Evolutionary conservation across 2,888 invertebrate genomes (phyloP), one percentile per base, ranked within the genome.

Genomic region (Tenthredo amoena): DNA sequence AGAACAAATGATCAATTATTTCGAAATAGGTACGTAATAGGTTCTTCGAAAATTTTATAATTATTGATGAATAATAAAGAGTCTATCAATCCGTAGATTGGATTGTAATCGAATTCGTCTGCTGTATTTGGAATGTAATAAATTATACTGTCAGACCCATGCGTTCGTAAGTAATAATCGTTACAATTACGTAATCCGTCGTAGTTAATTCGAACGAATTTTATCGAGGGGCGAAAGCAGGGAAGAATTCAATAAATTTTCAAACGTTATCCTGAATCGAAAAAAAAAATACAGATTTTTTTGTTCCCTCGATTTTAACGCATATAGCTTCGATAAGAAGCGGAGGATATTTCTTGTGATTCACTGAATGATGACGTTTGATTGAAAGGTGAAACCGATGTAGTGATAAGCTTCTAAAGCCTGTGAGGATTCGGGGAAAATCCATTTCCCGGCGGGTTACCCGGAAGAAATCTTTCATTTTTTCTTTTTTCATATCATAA

Each of bases 371-470:
- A 31, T 71, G 34, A 71, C 34, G 18, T 15, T 71, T 71, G 34
- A 71, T 71, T 12, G 71, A 18, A 37, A 71, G 18, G 71, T n/a
- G 31, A 71, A 71, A 71, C 71, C 74, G 74, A 74, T 26, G 26
- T 74, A 74, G 40, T 21, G 74, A 74, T 74, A 74, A 74, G 74
- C 74, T 47, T 74, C 7, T 47, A 2, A 72, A 34, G 18, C 72
- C n/a, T 72, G n/a, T 12, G 40, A 7, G 40, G 15, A 37, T 9
- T 26, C 37, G 31, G 37, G 31, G 1, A 72, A 72, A 37, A 72
- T 37, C 37, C n/a, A 65, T 26, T 31, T 65, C 31, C 65, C 31
- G 12, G 2, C 12, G 10, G 65, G 2, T 15, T 68, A 26, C 2
- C 68, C 68, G 31, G 31, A 50, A 26, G 26, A 31, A 50, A 76